Evolutionary conservation across 2,797 vertebrate species (phyloP), one percentile per base, ranked within the genome.

Genomic region (Apodemus agrarius): DNA sequence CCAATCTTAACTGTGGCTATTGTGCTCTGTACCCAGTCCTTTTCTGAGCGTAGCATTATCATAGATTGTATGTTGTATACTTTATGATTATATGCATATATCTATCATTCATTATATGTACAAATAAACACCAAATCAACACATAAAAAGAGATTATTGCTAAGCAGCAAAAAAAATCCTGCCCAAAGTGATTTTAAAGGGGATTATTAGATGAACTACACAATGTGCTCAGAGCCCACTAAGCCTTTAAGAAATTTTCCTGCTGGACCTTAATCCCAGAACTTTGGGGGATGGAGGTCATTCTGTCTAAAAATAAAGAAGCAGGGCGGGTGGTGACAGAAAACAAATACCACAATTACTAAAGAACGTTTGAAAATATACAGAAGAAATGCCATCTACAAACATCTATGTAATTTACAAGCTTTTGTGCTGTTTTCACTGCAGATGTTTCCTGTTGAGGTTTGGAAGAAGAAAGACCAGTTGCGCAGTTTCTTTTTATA

Each of bases 101-200:
- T 37, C 57, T 26, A 85, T 74, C 34, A n/a, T 91, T 85, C 79
- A 78, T 80, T 34, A 81, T 29, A 54, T 82, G n/a, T 76, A 72
- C 49, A 90, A 80, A 65, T 54, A 79, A 80, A 49, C 81, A 34
- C 16, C 90, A 92, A 94, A 84, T 92, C 79, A 83, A 69, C 46
- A 43, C 17, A 49, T 59, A 95, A 40, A 93, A 78, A 93, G 54
- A 81, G 40, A 86, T 93, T 81, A 67, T 31, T 91, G 43, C 22
- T 65, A 89, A 94, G 72, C 57, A 84, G 49, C 63, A 95, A 96
- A 95, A 96, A 95, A 63, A 63, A 29, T 65, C 8, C n/a, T 83
- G 57, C n/a, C 40, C 78, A 65, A 65, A 6, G 57, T 9, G 31
- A 95, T 86, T 96, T 95, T 89, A 49, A 90, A 88, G 16, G 2